These are phyloP conservation scores for Phoeniculus purpureus DNA, from an alignment of 2,797 vertebrate genomes.

Conservation along the genomic window DNA sequence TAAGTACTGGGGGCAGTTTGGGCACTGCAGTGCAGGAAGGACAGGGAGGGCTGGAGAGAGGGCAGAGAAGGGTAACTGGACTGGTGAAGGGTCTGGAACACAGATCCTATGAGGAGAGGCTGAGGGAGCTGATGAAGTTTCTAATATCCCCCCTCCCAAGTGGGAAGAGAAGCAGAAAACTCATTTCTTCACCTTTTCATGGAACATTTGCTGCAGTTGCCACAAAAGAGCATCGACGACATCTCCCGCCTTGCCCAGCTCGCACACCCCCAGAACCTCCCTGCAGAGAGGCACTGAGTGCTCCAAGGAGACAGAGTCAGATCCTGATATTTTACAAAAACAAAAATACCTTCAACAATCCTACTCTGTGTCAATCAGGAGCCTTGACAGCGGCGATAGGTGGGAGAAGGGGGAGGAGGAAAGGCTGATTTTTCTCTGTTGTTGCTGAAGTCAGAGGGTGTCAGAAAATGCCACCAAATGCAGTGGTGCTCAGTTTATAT, in stretches of 20 bases:
- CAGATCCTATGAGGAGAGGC: too few species aligned
- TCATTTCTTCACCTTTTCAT: not conserved
- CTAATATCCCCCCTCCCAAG: not conserved
- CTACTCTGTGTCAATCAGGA: slow-evolving; percentile 12
- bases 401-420: slow-evolving; percentile 13
- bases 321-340: slow-evolving; percentile 22
- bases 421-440: not conserved
- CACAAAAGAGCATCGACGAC: not conserved
- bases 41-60: too few species aligned
- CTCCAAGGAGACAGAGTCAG: not conserved
- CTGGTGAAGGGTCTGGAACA: too few species aligned
- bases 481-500: not conserved
- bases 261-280: not conserved
- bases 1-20: too few species aligned
- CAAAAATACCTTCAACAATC: slow-evolving; percentile 41
- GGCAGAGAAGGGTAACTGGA: too few species aligned
- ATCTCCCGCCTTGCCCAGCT: not conserved
- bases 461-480: slow-evolving; percentile 7
- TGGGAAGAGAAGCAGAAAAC: not conserved
- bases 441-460: not conserved
- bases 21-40: too few species aligned
- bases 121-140: not conserved
- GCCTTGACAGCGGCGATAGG: not conserved
- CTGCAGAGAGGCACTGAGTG: not conserved
- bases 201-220: not conserved